phyloP scores from a whole-genome alignment of 1,140 invertebrate genomes.

The Cotesia glomerata region DNA sequence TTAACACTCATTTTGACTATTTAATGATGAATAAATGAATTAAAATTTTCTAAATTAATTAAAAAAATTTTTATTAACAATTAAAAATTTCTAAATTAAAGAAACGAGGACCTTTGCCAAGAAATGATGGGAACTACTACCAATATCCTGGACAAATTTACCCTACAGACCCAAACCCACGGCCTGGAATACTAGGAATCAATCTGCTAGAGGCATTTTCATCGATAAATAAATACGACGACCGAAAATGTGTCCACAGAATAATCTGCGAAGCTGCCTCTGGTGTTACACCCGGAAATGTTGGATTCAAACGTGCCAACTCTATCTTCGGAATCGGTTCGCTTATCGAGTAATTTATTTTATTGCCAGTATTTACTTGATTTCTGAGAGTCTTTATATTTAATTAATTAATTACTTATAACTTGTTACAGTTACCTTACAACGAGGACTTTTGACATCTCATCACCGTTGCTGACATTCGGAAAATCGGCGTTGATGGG shows the following conservation, averaged over 20 bases:
- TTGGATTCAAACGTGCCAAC: constrained; percentile 26
- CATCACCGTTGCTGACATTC: constrained; percentile 72
- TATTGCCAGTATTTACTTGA: constrained; percentile 28
- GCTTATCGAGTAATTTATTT: constrained; percentile 68
- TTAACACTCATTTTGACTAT: too few species aligned
- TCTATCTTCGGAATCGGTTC: constrained; percentile 65
- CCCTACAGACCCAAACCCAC: constrained; percentile 1
- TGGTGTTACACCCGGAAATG: constrained; percentile 64
- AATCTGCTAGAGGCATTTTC: constrained; percentile 67
- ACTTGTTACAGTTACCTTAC: constrained; percentile 21
- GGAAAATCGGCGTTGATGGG: constrained; percentile 76
- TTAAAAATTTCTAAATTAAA: too few species aligned
- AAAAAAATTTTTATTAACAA: too few species aligned
- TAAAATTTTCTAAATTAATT: too few species aligned
- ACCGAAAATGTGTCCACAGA: constrained; percentile 77
- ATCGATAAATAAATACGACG: constrained; percentile 77
- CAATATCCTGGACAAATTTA: neutral
- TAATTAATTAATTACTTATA: neutral
- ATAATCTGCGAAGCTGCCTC: constrained; percentile 78
- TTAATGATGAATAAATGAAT: too few species aligned
- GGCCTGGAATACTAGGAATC: constrained; percentile 35
- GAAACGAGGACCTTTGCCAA: neutral
- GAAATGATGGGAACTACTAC: too few species aligned
- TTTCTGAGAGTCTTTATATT: neutral
- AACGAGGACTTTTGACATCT: constrained; percentile 43